Percentiles rank a stretch among this genome's conserved stretches.
Evolutionary conservation across 2,797 vertebrate genomes (phyloP).

Genomic region (Eutrigla gurnardus): DNA sequence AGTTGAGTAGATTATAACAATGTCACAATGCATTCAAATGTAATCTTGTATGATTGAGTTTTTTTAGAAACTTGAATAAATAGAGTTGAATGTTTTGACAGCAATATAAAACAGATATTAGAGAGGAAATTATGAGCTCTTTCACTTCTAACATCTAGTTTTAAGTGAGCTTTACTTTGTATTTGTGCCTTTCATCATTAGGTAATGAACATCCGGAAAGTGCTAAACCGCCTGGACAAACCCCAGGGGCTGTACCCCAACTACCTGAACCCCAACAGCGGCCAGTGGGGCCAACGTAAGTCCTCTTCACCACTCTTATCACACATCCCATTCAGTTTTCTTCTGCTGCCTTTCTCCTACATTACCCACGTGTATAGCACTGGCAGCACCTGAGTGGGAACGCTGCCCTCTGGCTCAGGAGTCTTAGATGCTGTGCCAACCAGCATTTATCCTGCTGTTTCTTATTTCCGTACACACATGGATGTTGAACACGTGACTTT

Average conservation of each 20-base stretch:
- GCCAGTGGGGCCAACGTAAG: slow-evolving; percentile 99
- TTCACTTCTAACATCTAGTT: no score
- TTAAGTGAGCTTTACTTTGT: not conserved
- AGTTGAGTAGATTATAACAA: no score
- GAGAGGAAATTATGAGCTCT: no score
- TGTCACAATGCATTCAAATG: no score
- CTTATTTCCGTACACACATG: not conserved
- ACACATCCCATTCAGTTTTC: not conserved
- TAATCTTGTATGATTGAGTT: no score
- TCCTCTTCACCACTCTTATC: slow-evolving; percentile 44
- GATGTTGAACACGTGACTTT: not conserved
- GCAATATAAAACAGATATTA: no score
- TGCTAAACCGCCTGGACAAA: slow-evolving; percentile 94
- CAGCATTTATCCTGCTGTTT: not conserved
- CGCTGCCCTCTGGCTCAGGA: not conserved
- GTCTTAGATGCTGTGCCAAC: not conserved
- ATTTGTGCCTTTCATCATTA: slow-evolving; percentile 49
- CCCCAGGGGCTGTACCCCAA: slow-evolving; percentile 98
- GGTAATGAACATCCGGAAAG: slow-evolving; percentile 98
- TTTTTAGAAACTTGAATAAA: no score
- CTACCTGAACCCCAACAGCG: slow-evolving; percentile 98
- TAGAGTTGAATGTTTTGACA: no score
- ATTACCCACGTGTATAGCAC: not conserved
- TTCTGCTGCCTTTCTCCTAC: not conserved
- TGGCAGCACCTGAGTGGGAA: not conserved